These are phyloP conservation scores for Nesospiza acunhae DNA, from an alignment of 2,113 vertebrate species.

Conservation along the genomic window DNA sequence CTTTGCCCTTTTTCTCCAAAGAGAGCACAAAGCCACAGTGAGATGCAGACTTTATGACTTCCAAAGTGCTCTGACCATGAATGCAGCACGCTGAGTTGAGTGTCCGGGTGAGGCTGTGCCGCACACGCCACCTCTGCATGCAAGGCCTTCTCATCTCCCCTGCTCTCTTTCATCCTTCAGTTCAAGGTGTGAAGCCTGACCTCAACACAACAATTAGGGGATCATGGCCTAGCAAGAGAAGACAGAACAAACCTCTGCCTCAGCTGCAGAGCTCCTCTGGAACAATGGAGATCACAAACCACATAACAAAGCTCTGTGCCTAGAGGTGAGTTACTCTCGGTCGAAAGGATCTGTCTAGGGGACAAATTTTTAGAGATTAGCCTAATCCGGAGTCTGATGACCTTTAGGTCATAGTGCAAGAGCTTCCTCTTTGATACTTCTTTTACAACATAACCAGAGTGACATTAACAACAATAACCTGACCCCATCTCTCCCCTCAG, in stretches of 20 bases:
- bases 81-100: background rate
- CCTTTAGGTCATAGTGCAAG: constrained; percentile 61
- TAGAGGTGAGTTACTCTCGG: constrained; percentile 27
- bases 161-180: background rate
- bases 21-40: background rate
- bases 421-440: constrained; percentile 52
- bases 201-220: background rate
- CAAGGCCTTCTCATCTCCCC: background rate
- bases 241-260: background rate
- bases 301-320: constrained; percentile 8
- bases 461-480: constrained; percentile 51
- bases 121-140: accelerated
- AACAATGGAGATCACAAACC: background rate
- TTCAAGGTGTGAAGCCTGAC: background rate
- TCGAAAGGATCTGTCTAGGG: constrained; percentile 19
- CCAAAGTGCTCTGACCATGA: background rate
- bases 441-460: constrained; percentile 38
- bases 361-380: constrained; percentile 37
- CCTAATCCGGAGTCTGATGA: constrained; percentile 52
- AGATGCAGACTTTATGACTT: background rate
- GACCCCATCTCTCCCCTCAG: constrained; percentile 5
- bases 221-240: background rate
- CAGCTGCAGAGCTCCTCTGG: background rate
- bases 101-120: background rate
- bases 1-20: background rate